phyloP scores from a whole-genome alignment of 2,797 vertebrate species.

The Macroramphosus scolopax region DNA sequence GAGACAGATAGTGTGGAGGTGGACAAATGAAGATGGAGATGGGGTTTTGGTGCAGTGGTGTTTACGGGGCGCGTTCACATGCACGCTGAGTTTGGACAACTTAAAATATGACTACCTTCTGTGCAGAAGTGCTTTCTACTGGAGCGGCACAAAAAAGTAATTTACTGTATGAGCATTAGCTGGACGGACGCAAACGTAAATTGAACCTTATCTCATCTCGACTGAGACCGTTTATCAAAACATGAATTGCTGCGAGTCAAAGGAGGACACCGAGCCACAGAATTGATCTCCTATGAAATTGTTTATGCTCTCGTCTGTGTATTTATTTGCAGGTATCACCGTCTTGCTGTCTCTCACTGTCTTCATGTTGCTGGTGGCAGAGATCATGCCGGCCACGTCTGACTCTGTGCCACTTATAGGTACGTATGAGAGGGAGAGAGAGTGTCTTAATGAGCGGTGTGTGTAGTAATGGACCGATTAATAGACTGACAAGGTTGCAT shows the following conservation, averaged over 20 bases:
- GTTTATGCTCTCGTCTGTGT: no score
- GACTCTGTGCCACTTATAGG: conserved; percentile 83
- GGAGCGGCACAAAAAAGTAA: conserved; percentile 52
- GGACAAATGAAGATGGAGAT: conserved; percentile 39
- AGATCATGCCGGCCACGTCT: conserved; percentile 83
- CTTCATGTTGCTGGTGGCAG: conserved; percentile 82
- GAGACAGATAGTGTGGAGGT: no score
- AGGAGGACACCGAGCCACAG: no score
- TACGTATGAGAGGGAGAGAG: conserved; percentile 32
- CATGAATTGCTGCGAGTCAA: no score
- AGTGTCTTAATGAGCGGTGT: not conserved
- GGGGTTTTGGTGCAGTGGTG: no score
- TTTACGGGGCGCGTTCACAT: no score
- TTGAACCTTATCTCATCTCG: conserved; percentile 47
- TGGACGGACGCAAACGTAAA: conserved; percentile 57
- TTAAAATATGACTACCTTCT: conserved; percentile 19
- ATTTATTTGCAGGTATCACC: conserved; percentile 73
- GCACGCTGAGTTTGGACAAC: conserved; percentile 16
- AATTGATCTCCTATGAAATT: no score
- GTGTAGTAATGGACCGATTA: not conserved
- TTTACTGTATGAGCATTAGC: conserved; percentile 45
- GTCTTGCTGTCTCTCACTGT: conserved; percentile 82
- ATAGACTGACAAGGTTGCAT: not conserved
- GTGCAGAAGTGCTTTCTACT: conserved; percentile 19
- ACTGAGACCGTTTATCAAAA: no score